Evolutionary conservation across 2,113 vertebrate species (phyloP).

Genomic region (Cercopithecus mona): DNA sequence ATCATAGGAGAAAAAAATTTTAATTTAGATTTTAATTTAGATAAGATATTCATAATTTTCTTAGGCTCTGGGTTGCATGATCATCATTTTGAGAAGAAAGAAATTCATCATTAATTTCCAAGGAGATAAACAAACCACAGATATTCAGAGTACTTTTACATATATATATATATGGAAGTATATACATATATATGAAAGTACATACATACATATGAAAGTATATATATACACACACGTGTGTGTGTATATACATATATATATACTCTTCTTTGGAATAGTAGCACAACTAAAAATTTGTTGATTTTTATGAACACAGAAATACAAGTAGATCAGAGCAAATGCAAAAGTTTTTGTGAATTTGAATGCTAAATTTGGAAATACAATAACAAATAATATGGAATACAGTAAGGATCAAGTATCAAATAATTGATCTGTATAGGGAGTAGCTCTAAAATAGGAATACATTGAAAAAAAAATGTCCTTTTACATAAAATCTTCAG

Average conservation of each 20-base stretch:
- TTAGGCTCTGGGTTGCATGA: not conserved
- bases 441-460: not conserved
- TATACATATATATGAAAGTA: no score
- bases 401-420: not conserved
- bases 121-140: slow-evolving; percentile 67
- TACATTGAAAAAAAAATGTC: not conserved
- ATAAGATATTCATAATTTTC: slow-evolving; percentile 80
- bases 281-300: not conserved
- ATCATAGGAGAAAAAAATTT: slow-evolving; percentile 61
- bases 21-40: slow-evolving; percentile 88
- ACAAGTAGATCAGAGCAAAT: not conserved
- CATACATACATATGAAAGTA: no score
- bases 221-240: no score
- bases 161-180: no score
- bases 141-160: not conserved
- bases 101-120: slow-evolving; percentile 51
- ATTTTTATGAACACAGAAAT: not conserved
- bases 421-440: not conserved
- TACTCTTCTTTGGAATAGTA: not conserved
- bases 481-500: not conserved
- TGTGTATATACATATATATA: no score
- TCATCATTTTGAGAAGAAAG: slow-evolving; percentile 57
- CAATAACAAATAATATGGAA: not conserved
- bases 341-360: not conserved
- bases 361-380: not conserved